Base-by-base conservation (phyloP, 1,140 invertebrate genomes). In the Bombus superbus region DNA sequence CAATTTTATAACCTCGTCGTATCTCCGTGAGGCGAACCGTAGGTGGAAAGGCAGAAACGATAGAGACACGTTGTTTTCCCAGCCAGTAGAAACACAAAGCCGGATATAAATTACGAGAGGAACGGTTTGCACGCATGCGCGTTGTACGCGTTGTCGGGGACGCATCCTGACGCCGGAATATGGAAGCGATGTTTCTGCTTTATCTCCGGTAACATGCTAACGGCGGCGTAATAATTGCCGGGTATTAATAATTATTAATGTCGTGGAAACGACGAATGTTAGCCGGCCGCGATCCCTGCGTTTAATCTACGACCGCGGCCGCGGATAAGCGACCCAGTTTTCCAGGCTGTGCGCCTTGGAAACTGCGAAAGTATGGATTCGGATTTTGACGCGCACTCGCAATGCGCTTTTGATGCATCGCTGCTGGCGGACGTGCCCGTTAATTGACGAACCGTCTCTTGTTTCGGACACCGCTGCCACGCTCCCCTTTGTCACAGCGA, bases 361-460 rank as follows among this genome's bases (percentile, higher is more conserved):
- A 81, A 81, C 78, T 81, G 78, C 78, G 78, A 81, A 81, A 81
- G 77, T 85, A 85, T 85, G 83, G 83, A 85, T 85, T 81, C 59
- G 83, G 71, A 85, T 85, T 85, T 85, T 74, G 69, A 80, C 83
- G 77, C 83, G 83, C 83, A 85, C 78, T 81, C 83, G 83, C 78
- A 81, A 73, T 81, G 78, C 77, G 83, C 83, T 85, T 85, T 85
- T 85, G 78, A 85, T 81, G 83, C 83, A 85, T 85, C 44, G 69
- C 57, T 47, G 66, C 32, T 66, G 74, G 66, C 32, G 75, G 32
- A 35, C n/a, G n/a, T 35, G n/a, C n/a, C 32, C 78, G 78, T 85
- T 85, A 85, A 85, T 81, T 81, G 71, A 81, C 78, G 77, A 72
- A 72, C 5, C 44, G 57, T 42, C 71, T 79, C 69, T 66, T 66